These are phyloP conservation scores for Ips nitidus DNA, from an alignment of 1,140 invertebrate species.

Conservation along the genomic window DNA sequence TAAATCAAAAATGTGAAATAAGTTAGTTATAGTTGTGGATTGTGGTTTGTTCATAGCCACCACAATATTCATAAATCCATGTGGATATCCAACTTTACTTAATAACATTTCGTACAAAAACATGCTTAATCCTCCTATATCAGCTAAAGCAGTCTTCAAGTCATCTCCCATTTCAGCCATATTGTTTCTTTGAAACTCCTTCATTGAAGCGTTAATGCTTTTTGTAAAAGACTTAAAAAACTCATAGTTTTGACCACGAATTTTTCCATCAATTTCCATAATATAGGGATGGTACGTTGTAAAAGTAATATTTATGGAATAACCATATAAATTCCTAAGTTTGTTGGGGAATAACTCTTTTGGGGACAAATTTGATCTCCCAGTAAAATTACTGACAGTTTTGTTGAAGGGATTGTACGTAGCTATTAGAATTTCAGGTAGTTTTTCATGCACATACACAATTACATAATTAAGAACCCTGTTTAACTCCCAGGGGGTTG, in stretches of 20 bases:
- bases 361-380: not conserved
- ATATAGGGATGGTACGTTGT: not conserved
- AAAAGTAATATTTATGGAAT: slow-evolving; percentile 7
- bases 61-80: slow-evolving; percentile 11
- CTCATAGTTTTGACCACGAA: slow-evolving; percentile 2
- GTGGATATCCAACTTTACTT: slow-evolving; percentile 4
- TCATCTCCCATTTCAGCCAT: not conserved
- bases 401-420: slow-evolving; percentile 9
- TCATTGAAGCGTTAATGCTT: slow-evolving; percentile 3
- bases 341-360: slow-evolving; percentile 7
- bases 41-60: not conserved
- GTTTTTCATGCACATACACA: not conserved
- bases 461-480: slow-evolving; percentile 1
- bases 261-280: not conserved
- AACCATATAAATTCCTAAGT: slow-evolving; percentile 1
- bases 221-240: slow-evolving; percentile 7
- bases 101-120: slow-evolving; percentile 8
- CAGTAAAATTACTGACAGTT: not conserved
- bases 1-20: slow-evolving; percentile 13
- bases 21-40: not conserved
- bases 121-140: slow-evolving; percentile 6
- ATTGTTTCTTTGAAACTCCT: not conserved
- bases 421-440: not conserved
- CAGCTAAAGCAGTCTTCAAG: not conserved
- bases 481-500: not conserved